Evolutionary conservation across 1,140 invertebrate species (phyloP).

Genomic region (Hirudo medicinalis): DNA sequence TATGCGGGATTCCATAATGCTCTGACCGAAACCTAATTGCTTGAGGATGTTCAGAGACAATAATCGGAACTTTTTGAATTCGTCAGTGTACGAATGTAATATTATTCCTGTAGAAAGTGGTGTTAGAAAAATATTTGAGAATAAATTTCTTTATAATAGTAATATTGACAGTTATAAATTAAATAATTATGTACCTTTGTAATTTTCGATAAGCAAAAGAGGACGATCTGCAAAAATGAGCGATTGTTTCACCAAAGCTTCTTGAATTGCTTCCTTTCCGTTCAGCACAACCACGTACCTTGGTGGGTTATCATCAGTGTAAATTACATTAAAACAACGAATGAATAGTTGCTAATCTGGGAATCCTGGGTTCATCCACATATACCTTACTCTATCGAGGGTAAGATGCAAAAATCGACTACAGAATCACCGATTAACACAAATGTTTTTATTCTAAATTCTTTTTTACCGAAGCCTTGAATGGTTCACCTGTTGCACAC

Average conservation of each 20-base stretch:
- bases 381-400: too few species aligned
- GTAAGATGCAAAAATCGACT: too few species aligned
- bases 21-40: neutral
- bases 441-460: too few species aligned
- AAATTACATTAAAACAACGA: too few species aligned
- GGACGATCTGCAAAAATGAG: neutral
- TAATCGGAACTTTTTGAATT: neutral
- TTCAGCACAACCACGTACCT: constrained; percentile 13
- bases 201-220: neutral
- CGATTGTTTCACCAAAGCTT: constrained; percentile 12
- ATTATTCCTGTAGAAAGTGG: neutral
- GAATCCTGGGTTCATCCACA: too few species aligned
- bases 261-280: neutral
- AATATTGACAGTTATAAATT: neutral
- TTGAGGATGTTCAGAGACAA: constrained; percentile 7
- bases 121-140: neutral
- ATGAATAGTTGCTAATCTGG: too few species aligned
- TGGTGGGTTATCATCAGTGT: too few species aligned
- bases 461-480: neutral
- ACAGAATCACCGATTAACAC: too few species aligned
- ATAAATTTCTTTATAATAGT: neutral
- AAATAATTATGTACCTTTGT: neutral
- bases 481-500: too few species aligned
- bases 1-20: constrained; percentile 9
- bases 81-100: neutral